phyloP scores from a whole-genome alignment of 2,113 vertebrate genomes.

The Noctilio leporinus region DNA sequence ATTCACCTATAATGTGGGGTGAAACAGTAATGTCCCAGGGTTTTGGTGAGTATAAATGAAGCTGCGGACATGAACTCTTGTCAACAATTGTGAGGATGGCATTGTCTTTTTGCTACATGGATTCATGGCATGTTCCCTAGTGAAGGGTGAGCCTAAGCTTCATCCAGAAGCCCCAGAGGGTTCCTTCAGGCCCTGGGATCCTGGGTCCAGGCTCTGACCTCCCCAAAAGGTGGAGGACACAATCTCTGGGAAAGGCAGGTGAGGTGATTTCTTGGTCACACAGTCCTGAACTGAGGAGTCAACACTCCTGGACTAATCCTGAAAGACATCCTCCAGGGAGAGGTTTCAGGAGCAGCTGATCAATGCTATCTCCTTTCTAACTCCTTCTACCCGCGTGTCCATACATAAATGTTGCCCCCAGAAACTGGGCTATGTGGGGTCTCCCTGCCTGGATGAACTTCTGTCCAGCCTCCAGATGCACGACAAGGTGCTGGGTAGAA shows the following conservation, averaged over 20 bases:
- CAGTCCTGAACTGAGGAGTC: not conserved
- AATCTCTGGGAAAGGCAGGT: not conserved
- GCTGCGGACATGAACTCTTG: not conserved
- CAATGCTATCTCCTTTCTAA: not conserved
- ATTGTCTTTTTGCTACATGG: not conserved
- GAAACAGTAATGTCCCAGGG: not conserved
- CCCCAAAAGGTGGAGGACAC: accelerated
- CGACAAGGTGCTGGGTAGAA: not conserved
- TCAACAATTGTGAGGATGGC: not conserved
- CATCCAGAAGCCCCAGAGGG: not conserved
- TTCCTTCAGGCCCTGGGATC: not conserved
- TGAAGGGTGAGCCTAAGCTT: not conserved
- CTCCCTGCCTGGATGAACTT: not conserved
- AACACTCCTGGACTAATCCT: not conserved
- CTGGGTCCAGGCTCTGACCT: not conserved
- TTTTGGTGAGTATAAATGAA: not conserved
- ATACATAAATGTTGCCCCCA: not conserved
- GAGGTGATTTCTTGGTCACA: not conserved
- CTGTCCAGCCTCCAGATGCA: not conserved
- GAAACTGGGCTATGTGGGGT: not conserved
- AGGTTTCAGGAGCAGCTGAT: not conserved
- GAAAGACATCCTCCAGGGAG: not conserved
- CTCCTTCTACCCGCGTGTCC: not conserved
- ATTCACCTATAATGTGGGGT: not conserved
- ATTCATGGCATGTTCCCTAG: not conserved